Conservation (phyloP, 1,140 invertebrate genomes). For the Sogatella furcifera region DNA sequence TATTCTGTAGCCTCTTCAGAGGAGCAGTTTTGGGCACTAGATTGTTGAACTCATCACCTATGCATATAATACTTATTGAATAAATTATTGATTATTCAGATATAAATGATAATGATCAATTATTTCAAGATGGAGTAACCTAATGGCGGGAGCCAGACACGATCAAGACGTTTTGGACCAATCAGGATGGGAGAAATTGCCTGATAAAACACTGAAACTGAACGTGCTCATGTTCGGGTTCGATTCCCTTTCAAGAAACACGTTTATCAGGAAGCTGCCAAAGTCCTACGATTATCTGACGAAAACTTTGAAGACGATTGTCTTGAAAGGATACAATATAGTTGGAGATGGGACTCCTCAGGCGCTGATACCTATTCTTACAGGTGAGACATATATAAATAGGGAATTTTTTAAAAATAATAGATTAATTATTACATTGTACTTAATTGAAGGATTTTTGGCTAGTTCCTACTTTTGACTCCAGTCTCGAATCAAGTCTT, state of each 20-base stretch:
- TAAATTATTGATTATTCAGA: too few relatives aligned
- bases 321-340: slow-evolving; percentile 78
- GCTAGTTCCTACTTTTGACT: too few relatives aligned
- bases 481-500: too few relatives aligned
- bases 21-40: too few relatives aligned
- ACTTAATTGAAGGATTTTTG: too few relatives aligned
- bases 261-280: slow-evolving; percentile 76
- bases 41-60: too few relatives aligned
- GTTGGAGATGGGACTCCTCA: slow-evolving; percentile 92
- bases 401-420: too few relatives aligned
- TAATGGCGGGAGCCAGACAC: slow-evolving; percentile 42
- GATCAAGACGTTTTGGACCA: slow-evolving; percentile 35
- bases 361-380: slow-evolving; percentile 82
- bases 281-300: slow-evolving; percentile 66
- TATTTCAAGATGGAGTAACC: slow-evolving; percentile 41
- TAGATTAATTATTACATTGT: slow-evolving; percentile 2
- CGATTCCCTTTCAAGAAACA: slow-evolving; percentile 80
- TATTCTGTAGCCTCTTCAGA: too few relatives aligned
- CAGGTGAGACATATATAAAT: slow-evolving; percentile 37
- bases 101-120: background rate
- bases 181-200: slow-evolving; percentile 39
- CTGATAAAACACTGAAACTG: slow-evolving; percentile 39
- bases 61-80: too few relatives aligned
- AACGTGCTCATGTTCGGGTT: slow-evolving; percentile 86
- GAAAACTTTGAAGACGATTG: slow-evolving; percentile 50